Base-by-base conservation (phyloP, 2,113 vertebrate species). In the Ranitomeya imitator region DNA sequence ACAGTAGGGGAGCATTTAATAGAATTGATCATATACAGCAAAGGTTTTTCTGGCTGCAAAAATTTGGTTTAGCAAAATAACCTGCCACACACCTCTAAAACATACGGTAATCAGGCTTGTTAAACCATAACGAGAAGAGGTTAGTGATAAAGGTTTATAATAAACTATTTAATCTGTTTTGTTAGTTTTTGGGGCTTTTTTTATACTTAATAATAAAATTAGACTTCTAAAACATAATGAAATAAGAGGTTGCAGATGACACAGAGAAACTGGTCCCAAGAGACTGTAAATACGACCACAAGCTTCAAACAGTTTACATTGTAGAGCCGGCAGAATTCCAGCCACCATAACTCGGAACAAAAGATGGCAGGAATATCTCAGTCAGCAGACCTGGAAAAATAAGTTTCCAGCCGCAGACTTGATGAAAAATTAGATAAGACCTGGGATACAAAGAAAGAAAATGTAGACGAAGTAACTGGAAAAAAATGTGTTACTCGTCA, bases 301-400 rank as follows among this genome's bases (percentile, higher is more conserved):
- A 83, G 80, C 80, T 83, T 88, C 80, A 88, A 88, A 88, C 52
- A 77, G 59, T 88, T 84, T 78, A 83, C 87, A 88, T 84, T 84
- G 80, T 60, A 88, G 78, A 88, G 59, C 57, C 81, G 81, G 87
- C 71, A 88, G 57, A 84, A 88, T 84, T 88, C 80, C 71, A 88
- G 60, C 54, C 69, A 76, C 79, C 67, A 88, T 76, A 88, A 83
- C 71, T 83, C 57, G 16, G 76, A 84, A 83, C 59, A 77, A 88
- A 77, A 71, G 59, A 88, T 77, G 52, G 55, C 59, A 84, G 87
- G 60, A 84, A 76, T 88, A 88, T 77, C 23, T 84, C 80, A 77
- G 71, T 88, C 81, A 77, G 73, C 73, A 83, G 80, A 76, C 80
- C 80, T 88, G 87, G 60, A 84, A 78, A 88, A 88, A 88, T 77